Base-by-base conservation (phyloP, 2,797 vertebrate genomes). In the Luscinia megarhynchos region DNA sequence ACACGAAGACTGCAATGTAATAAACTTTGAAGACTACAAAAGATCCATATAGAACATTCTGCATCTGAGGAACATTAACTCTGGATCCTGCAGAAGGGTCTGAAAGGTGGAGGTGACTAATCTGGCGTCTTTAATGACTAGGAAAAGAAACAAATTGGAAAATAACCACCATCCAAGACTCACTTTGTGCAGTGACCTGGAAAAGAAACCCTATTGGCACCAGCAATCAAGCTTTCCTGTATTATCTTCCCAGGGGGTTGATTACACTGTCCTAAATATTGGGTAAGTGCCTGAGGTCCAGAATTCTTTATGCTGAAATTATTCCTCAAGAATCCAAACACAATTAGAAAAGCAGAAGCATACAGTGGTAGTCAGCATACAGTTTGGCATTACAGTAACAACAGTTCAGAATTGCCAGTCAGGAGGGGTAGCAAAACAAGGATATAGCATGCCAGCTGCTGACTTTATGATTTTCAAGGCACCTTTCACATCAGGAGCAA, bases 121-220 rank as follows among this genome's bases (percentile, higher is more conserved):
- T 38, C 53, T 74, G 79, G 30, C 68, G 45, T 93, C 68, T 82
- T 80, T 72, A 87, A 83, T 74, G 61, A 83, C 32, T 64, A 74
- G 82, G 53, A 93, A 91, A 91, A 91, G 64, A 83, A 95, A 55
- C 32, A 89, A 92, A 96, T 29, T n/a, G 46, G 61, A 87, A 91
- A 95, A 91, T 38, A 77, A 23, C 34, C 32, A 89, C 68, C 57
- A 85, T 68, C 21, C 51, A 93, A 41, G 46, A 66, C 58, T 85
- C 75, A 85, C 45, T 59, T 68, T 7, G 4, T 57, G 61, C 87
- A 68, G 58, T 77, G 87, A 92, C 75, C 93, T 94, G 75, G 64
- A 91, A 96, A 91, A 90, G 34, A 89, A 94, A 89, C 58, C 21
- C 34, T 51, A 51, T 6, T 59, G 55, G 62, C 36, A 78, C 34